Evolutionary conservation across 2,888 invertebrate genomes (phyloP).

Genomic region (Flexamia atlantica): DNA sequence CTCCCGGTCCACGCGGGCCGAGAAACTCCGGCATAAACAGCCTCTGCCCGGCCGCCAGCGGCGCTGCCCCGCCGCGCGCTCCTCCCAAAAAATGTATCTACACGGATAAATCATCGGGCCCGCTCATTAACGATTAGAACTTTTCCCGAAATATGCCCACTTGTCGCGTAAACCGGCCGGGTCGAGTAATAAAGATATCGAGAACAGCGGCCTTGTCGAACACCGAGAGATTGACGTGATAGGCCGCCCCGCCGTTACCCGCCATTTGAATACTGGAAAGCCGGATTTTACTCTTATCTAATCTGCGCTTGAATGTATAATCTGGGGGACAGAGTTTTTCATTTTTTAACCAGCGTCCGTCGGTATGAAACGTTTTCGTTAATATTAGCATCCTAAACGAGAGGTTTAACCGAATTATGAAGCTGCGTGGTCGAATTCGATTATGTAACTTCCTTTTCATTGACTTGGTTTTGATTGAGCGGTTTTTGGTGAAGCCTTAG

Average conservation of each 20-base stretch:
- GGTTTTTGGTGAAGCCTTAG: no score
- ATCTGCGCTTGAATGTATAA: not conserved
- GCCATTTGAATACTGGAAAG: constrained; percentile 32
- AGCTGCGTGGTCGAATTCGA: no score
- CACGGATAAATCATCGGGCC: constrained; percentile 37
- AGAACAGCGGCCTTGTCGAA: constrained; percentile 36
- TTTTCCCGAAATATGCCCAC: constrained; percentile 52
- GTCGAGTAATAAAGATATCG: constrained; percentile 50
- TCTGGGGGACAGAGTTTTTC: no score
- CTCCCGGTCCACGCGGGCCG: constrained; percentile 17
- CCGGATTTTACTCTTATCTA: constrained; percentile 14
- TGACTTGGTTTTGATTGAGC: no score
- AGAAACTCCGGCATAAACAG: constrained; percentile 3
- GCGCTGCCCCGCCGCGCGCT: not conserved
- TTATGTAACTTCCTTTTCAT: no score
- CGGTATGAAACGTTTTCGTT: no score
- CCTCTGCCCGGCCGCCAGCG: not conserved
- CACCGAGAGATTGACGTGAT: constrained; percentile 2
- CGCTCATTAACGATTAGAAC: constrained; percentile 46
- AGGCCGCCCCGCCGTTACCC: not conserved
- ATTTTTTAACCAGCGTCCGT: no score
- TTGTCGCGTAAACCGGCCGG: constrained; percentile 18
- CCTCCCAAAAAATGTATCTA: constrained; percentile 55
- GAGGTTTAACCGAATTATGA: no score
- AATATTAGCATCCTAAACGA: no score